Conservation (phyloP, 2,797 vertebrate species). For the Eremophila alpestris region DNA sequence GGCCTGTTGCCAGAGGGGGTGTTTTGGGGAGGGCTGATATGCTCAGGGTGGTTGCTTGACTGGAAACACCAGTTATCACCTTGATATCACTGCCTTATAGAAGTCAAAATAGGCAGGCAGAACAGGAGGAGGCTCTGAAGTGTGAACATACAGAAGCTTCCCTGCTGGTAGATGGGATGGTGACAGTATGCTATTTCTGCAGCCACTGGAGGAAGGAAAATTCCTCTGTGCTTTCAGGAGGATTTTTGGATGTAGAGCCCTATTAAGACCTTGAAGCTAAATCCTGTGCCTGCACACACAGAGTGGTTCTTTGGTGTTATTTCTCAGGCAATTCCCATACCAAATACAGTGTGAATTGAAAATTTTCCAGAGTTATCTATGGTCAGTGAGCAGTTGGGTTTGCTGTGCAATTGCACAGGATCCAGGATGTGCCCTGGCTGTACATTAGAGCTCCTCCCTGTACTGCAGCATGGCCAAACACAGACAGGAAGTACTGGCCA, state of each 20-base stretch:
- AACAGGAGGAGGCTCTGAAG: not conserved
- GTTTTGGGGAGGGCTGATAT: not conserved
- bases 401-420: not conserved
- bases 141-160: not conserved
- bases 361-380: not conserved
- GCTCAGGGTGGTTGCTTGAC: not conserved
- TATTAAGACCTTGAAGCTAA: not conserved
- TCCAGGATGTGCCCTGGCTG: not conserved
- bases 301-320: not conserved
- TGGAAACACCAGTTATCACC: not conserved
- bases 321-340: not conserved
- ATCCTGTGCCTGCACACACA: not conserved
- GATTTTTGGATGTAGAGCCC: not conserved
- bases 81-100: not conserved
- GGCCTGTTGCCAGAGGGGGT: not conserved
- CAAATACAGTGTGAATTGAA: not conserved
- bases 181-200: not conserved
- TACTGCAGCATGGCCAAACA: not conserved
- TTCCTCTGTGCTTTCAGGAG: not conserved
- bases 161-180: not conserved
- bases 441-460: not conserved
- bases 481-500: accelerated
- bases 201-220: not conserved
- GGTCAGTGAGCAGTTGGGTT: not conserved
- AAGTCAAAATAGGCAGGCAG: not conserved